These are phyloP conservation scores for Spilarctia lutea DNA, from an alignment of 2,888 invertebrate species.

Conservation along the genomic window DNA sequence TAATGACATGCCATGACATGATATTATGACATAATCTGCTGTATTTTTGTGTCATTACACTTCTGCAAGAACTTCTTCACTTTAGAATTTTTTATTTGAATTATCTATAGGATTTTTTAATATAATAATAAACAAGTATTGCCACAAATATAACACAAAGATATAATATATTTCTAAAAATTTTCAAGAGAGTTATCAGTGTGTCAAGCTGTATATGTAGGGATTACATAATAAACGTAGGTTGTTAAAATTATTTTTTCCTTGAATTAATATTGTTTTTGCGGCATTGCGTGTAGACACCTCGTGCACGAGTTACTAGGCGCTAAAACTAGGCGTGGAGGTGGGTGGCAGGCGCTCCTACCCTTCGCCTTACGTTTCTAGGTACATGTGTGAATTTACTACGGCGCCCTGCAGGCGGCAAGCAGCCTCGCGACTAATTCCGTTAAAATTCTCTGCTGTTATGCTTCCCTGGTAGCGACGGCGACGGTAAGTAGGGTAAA, in stretches of 20 bases:
- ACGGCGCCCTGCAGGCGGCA: conserved; percentile 84
- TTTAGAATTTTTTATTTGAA: background rate
- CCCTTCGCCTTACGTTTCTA: conserved; percentile 55
- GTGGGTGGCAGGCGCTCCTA: conserved; percentile 67
- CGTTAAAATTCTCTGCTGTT: conserved; percentile 83
- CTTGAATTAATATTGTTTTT: conserved; percentile 70
- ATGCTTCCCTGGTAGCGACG: conserved; percentile 79
- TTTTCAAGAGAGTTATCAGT: background rate
- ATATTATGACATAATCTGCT: background rate
- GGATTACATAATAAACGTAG: conserved; percentile 42
- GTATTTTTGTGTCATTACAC: background rate
- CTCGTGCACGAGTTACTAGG: conserved; percentile 76
- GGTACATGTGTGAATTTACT: conserved; percentile 81
- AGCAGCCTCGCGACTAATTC: conserved; percentile 79
- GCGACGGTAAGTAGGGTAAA: conserved; percentile 79
- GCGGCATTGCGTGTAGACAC: conserved; percentile 80
- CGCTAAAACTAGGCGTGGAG: conserved; percentile 76
- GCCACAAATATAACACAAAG: background rate
- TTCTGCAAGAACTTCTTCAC: background rate
- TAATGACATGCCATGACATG: conserved; percentile 1
- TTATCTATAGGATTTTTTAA: background rate
- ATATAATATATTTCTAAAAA: background rate
- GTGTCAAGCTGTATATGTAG: conserved; percentile 20
- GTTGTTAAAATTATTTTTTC: conserved; percentile 58
- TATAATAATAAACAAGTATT: too few relatives aligned